Evolutionary conservation across 1,140 invertebrate species (phyloP).

Genomic region (Dendrolimus punctatus): DNA sequence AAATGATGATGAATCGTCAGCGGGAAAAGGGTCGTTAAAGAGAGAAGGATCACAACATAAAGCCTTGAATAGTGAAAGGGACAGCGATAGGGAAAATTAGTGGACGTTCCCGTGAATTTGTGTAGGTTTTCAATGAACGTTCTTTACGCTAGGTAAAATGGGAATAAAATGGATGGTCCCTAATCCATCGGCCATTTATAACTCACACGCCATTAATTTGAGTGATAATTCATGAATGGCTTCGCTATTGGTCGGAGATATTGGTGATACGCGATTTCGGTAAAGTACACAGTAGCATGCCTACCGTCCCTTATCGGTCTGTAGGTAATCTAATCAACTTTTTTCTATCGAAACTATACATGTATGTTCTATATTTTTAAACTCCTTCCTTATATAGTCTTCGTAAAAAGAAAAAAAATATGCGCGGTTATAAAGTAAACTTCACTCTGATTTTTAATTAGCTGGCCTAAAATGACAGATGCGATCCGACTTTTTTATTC

Average conservation of each 20-base stretch:
- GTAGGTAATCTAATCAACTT: slow-evolving; percentile 25
- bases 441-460: no score
- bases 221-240: slow-evolving; percentile 60
- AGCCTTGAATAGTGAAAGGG: slow-evolving; percentile 26
- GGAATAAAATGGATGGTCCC: slow-evolving; percentile 63
- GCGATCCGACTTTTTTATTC: no score
- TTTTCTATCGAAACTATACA: slow-evolving; percentile 7
- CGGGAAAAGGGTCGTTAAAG: slow-evolving; percentile 49
- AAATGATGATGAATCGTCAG: slow-evolving; percentile 66
- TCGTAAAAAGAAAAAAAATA: not conserved
- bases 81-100: slow-evolving; percentile 51
- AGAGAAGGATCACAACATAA: slow-evolving; percentile 26
- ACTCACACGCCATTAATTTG: slow-evolving; percentile 70
- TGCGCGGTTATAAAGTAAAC: no score
- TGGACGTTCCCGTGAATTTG: slow-evolving; percentile 62
- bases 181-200: slow-evolving; percentile 69
- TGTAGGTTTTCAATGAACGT: slow-evolving; percentile 68
- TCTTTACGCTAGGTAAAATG: slow-evolving; percentile 69
- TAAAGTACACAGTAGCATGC: slow-evolving; percentile 34
- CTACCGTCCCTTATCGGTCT: slow-evolving; percentile 33
- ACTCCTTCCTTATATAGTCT: slow-evolving; percentile 1
- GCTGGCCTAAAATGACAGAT: no score
- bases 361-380: slow-evolving; percentile 5
- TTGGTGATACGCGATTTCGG: slow-evolving; percentile 12
- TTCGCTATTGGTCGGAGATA: slow-evolving; percentile 56